Conservation (phyloP, 2,113 vertebrate species). For the human region GRCh38 chr3:41534001-41534500, state of each 20-base stretch:
- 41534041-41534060: no score
- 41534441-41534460: conserved; percentile 61
- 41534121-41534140: not conserved
- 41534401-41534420: conserved; percentile 14
- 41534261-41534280: not conserved
- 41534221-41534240: conserved; percentile 20
- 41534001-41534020: no score
- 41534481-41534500: conserved; percentile 23
- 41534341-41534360: not conserved
- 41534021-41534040: no score
- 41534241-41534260: not conserved
- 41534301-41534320: not conserved
- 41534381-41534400: conserved; percentile 46
- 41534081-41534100: no score
- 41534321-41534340: conserved; percentile 22
- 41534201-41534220: not conserved
- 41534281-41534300: not conserved
- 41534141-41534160: not conserved
- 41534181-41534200: conserved; percentile 5
- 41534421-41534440: conserved; percentile 61
- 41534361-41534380: conserved; percentile 54
- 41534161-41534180: not conserved
- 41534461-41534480: conserved; percentile 10
- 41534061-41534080: no score
- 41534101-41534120: not conserved